Evolutionary conservation across 1,140 invertebrate genomes (phyloP).

Genomic region (Eurytemora carolleeae): DNA sequence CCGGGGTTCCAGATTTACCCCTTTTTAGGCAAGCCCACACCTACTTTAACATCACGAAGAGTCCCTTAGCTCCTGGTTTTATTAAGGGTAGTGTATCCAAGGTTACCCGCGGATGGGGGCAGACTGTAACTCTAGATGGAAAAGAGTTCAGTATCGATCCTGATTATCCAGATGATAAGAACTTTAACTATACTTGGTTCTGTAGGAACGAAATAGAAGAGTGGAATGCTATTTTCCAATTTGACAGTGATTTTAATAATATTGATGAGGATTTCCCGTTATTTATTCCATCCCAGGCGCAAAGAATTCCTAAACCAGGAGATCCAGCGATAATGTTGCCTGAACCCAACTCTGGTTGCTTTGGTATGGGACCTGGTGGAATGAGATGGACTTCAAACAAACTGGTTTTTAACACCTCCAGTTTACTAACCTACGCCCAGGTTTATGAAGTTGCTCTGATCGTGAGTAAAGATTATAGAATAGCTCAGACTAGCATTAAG

Average conservation of each 20-base stretch:
- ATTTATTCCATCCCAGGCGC: neutral
- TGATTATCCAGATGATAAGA: constrained; percentile 16
- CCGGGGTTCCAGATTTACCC: constrained; percentile 13
- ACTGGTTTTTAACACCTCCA: neutral
- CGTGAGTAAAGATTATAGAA: neutral
- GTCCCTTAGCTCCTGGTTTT: constrained; percentile 14
- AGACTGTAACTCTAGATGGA: constrained; percentile 2
- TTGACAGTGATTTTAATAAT: neutral
- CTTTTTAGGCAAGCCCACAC: constrained; percentile 15
- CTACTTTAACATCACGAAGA: constrained; percentile 15
- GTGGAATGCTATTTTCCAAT: neutral
- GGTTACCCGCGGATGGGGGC: constrained; percentile 15
- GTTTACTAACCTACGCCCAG: neutral
- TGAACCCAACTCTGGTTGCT: constrained; percentile 1
- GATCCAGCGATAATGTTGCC: neutral
- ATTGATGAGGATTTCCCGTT: neutral
- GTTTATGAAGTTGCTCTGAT: constrained; percentile 8
- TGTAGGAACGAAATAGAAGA: constrained; percentile 15
- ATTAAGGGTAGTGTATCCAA: constrained; percentile 16
- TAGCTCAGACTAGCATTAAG: neutral
- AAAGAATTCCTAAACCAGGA: neutral
- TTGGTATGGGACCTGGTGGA: neutral
- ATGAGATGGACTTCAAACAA: neutral
- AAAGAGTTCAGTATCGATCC: constrained; percentile 13
- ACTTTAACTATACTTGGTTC: constrained; percentile 17